Evolutionary conservation across 2,888 invertebrate genomes (phyloP).

Genomic region (Drosophila imparisetae): DNA sequence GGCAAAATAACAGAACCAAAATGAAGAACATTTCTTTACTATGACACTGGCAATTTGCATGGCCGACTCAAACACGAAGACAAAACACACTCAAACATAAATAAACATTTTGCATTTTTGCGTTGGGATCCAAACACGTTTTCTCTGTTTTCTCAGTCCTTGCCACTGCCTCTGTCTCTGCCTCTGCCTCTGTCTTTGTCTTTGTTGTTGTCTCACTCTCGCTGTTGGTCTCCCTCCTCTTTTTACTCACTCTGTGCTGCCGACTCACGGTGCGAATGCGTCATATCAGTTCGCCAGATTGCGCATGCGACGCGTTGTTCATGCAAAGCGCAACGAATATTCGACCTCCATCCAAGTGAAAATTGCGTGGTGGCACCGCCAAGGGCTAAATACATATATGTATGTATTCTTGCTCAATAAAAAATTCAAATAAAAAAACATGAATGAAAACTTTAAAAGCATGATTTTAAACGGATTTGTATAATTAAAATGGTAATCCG

Average conservation of each 20-base stretch:
- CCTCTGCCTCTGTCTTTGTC: not conserved
- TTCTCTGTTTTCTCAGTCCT: not conserved
- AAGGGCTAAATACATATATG: not conserved
- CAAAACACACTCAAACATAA: conserved; percentile 4
- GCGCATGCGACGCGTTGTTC: conserved; percentile 59
- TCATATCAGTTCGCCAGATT: conserved; percentile 40
- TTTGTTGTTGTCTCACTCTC: not conserved
- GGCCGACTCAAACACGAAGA: conserved; percentile 22
- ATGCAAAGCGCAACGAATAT: conserved; percentile 10
- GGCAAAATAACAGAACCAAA: conserved; percentile 6
- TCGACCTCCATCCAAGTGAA: not conserved
- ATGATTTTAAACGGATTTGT: not conserved
- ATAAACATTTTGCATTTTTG: conserved; percentile 5
- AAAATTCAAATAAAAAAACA: not conserved
- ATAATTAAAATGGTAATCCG: not conserved
- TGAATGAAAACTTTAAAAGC: not conserved
- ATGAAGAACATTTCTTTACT: conserved; percentile 21
- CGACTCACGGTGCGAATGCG: conserved; percentile 55
- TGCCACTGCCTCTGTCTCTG: not conserved
- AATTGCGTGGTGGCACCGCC: not conserved
- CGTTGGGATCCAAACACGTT: conserved; percentile 35
- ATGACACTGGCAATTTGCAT: conserved; percentile 69
- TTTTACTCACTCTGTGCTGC: not conserved
- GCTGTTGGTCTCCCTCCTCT: not conserved
- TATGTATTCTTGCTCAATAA: not conserved